Base-by-base conservation (phyloP, 2,888 invertebrate species). In the Drosophila vallismaia region DNA sequence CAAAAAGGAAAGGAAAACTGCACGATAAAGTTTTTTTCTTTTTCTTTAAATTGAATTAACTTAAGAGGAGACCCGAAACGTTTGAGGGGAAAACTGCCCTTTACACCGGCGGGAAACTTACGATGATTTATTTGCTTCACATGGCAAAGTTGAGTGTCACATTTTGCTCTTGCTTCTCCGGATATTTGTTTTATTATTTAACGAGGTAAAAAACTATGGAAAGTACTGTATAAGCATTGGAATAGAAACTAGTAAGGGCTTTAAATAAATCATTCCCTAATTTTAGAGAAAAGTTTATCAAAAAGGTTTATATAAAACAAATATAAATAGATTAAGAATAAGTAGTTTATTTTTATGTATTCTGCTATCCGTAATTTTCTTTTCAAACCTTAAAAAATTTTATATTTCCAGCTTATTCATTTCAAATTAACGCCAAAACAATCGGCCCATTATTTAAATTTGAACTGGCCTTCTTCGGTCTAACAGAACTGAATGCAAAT, bases 41-140 rank as follows among this genome's bases (percentile, higher is more conserved):
- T 59, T 66, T 46, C 78, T 67, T 82, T 79, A 82, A 84, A 82
- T 82, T 82, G 82, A 82, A 82, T 82, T 82, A 82, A 82, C 82
- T 84, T 77, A 74, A 81, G 84, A 84, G 81, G 71, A 62, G 60
- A 29, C 53, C 52, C 0, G 24, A 10, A 12, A 56, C 19, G 19
- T 3, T 48, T 0, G 19, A 10, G 44, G 29, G 42, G 8, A 26
- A 26, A 26, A 49, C 59, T 74, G 77, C 57, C 80, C 78, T 74
- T 77, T 83, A 79, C 81, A 83, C 81, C 76, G 84, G 77, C 77
- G 71, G 71, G 81, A 82, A 84, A 82, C 84, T 81, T 84, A 67
- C 74, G 79, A 84, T 82, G 82, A 82, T 82, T 82, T 82, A 82
- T 82, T 82, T 82, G 84, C 84, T 81, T 79, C 82, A 84, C 84